Conservation (phyloP, 2,113 vertebrate species). For the Vulpes lagopus region DNA sequence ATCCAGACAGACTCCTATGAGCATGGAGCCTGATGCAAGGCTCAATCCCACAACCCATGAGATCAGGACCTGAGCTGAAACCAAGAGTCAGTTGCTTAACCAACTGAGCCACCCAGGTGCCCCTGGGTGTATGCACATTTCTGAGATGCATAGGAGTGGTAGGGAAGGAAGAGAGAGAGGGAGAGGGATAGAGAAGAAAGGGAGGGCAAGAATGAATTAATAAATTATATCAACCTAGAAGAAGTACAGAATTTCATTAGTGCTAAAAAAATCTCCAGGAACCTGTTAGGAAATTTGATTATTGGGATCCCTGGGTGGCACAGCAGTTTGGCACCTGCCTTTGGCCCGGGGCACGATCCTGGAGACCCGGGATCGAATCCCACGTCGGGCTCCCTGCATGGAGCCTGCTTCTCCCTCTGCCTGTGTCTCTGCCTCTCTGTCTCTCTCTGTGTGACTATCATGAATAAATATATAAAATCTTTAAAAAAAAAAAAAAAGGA, state of each 20-base stretch:
- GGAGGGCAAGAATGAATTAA: background rate
- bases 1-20: background rate
- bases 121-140: background rate
- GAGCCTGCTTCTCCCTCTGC: no score
- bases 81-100: background rate
- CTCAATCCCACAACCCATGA: background rate
- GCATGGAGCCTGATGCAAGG: background rate
- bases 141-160: background rate
- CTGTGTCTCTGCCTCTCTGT: no score
- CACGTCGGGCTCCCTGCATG: no score
- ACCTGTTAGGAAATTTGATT: constrained; percentile 46
- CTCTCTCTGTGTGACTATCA: no score
- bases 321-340: no score
- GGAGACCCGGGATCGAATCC: no score
- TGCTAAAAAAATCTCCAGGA: constrained; percentile 20
- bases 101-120: background rate
- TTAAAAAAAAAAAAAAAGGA: background rate
- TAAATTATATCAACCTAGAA: background rate
- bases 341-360: no score
- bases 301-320: background rate
- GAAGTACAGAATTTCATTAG: constrained; percentile 40
- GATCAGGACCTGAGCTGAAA: background rate
- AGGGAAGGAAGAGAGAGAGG: background rate
- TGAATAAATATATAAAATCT: no score
- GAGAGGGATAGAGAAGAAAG: background rate